Percentiles rank a stretch among this genome's conserved stretches.
These are phyloP conservation scores for Belgica antarctica DNA, from an alignment of 2,888 invertebrate genomes.

Conservation along the genomic window DNA sequence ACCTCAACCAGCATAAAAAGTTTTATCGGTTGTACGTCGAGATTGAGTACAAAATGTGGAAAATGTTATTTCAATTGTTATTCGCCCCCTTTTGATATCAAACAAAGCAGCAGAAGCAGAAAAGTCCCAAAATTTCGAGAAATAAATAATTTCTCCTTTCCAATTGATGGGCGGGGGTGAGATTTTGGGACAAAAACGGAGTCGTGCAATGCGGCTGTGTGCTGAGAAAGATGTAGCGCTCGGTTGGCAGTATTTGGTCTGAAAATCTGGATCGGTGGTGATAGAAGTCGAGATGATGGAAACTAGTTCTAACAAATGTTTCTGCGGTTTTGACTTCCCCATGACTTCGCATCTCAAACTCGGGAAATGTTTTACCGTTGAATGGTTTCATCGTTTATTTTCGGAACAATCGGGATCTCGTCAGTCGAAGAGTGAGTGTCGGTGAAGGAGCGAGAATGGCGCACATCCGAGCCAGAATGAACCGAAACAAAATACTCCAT, in stretches of 20 bases:
- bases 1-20: slow-evolving; percentile 13
- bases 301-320: slow-evolving; percentile 8
- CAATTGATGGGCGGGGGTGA: neutral
- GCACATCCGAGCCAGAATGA: too few species aligned
- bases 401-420: neutral
- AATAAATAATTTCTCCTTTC: neutral
- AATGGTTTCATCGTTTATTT: neutral
- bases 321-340: neutral
- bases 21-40: slow-evolving; percentile 10
- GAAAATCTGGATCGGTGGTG: neutral
- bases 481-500: slow-evolving; percentile 28
- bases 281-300: neutral
- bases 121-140: neutral
- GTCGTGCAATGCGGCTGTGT: neutral
- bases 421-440: neutral
- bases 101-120: neutral
- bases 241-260: neutral
- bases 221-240: neutral
- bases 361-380: neutral
- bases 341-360: too few species aligned
- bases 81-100: slow-evolving; percentile 18
- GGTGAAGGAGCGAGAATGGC: slow-evolving; percentile 2
- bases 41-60: slow-evolving; percentile 19
- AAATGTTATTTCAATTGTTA: slow-evolving; percentile 20
- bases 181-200: neutral